Evolutionary conservation across 2,888 invertebrate species (phyloP).

Genomic region (Amiota minor): DNA sequence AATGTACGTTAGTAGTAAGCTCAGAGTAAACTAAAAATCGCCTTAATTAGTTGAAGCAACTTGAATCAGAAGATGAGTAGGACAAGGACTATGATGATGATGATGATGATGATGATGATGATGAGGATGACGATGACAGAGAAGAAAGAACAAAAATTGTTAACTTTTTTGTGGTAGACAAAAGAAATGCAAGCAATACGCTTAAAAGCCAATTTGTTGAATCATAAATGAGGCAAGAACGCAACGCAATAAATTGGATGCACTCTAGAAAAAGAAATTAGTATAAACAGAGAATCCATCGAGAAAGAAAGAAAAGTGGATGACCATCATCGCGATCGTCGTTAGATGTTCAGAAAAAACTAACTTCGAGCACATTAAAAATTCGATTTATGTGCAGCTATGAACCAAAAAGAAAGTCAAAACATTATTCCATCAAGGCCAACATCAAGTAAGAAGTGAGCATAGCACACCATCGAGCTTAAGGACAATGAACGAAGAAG

Average conservation of each 20-base stretch:
- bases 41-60: neutral
- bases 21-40: neutral
- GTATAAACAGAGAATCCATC: conserved; percentile 6
- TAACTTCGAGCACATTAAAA: conserved; percentile 31
- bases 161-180: too few species aligned
- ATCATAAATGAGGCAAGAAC: conserved; percentile 13
- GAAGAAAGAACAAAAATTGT: neutral
- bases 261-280: neutral
- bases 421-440: conserved; percentile 31
- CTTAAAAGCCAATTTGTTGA: conserved; percentile 33
- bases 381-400: conserved; percentile 40
- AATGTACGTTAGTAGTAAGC: neutral
- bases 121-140: neutral
- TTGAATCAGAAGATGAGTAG: neutral
- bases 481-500: neutral
- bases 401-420: conserved; percentile 22
- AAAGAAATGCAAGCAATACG: conserved; percentile 17
- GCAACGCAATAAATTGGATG: too few species aligned
- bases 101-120: neutral
- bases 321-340: neutral
- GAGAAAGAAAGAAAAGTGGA: neutral
- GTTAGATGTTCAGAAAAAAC: conserved; percentile 1
- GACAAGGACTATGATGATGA: too few species aligned
- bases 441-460: neutral
- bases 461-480: neutral